Base-by-base conservation (phyloP, 2,113 vertebrate species). In the Danionella cerebrum region DNA sequence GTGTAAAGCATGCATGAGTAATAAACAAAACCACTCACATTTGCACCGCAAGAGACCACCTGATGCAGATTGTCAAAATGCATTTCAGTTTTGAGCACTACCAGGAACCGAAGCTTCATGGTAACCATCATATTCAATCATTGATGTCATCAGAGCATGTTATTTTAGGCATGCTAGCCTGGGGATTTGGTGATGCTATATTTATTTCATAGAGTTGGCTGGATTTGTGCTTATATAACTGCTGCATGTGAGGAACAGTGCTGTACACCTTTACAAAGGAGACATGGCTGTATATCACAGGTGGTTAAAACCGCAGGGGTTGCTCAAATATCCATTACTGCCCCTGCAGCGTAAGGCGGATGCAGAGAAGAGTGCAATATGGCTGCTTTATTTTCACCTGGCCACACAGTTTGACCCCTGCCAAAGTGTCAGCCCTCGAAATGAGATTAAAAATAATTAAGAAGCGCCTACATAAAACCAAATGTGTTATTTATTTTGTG, bases 401-500 rank as follows among this genome's bases (percentile, higher is more conserved):
- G 84, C 81, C 87, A 84, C 84, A 86, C 84, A 88, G 85, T 88
- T 87, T 89, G 87, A 89, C 88, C 87, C 83, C 84, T 81, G 79
- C 76, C 81, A 78, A 71, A 38, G 82, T 82, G 86, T 82, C 84
- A 78, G 73, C 77, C 79, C 80, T 79, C 81, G 83, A 76, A 82
- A 87, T 84, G 82, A 84, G 83, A 82, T 82, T 74, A 71, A 82
- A 89, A 87, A 89, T 87, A 88, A 89, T 89, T 87, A 88, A 88
- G 78, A 81, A 72, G 76, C 81, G 69, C 66, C 44, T 60, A 55
- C 14, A 62, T 59, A 27, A 69, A 69, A 59, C 59, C 11, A 47
- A 72, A n/a, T n/a, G 62, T 22, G 35, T 57, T 44, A 24, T 33
- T 55, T n/a, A 47, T 27, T 31, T 5, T 44, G 33, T n/a, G n/a